These are phyloP conservation scores for Apantesis nais DNA, from an alignment of 2,888 invertebrate genomes.

Conservation along the genomic window DNA sequence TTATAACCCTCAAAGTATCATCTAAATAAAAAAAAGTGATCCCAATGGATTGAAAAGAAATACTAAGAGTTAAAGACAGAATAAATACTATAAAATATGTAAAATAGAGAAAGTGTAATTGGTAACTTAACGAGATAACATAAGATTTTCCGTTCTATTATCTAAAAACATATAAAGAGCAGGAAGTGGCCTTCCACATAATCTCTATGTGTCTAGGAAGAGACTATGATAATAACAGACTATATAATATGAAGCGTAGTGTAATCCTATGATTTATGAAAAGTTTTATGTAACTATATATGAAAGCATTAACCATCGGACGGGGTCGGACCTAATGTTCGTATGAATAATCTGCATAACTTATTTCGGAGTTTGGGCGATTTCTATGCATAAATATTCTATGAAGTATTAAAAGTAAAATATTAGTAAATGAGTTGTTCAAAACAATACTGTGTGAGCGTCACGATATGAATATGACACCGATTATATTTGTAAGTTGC, in stretches of 20 bases:
- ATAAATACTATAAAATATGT: background rate
- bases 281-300: too few species aligned
- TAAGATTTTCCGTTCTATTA: background rate
- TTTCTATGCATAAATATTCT: too few species aligned
- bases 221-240: too few species aligned
- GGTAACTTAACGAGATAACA: background rate
- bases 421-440: background rate
- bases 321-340: too few species aligned
- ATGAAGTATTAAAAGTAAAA: too few species aligned
- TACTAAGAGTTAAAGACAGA: background rate
- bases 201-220: background rate
- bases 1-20: too few species aligned
- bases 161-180: background rate
- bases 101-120: background rate
- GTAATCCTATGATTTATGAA: too few species aligned
- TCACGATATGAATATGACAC: slow-evolving; percentile 8
- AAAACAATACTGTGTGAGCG: background rate
- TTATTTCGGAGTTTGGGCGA: too few species aligned
- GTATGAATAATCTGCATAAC: too few species aligned
- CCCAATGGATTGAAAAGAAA: background rate
- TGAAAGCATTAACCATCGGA: too few species aligned
- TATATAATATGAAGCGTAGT: too few species aligned
- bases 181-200: background rate
- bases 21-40: too few species aligned
- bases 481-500: slow-evolving; percentile 3